phyloP scores from a whole-genome alignment of 2,797 vertebrate genomes.

The Nasua narica region DNA sequence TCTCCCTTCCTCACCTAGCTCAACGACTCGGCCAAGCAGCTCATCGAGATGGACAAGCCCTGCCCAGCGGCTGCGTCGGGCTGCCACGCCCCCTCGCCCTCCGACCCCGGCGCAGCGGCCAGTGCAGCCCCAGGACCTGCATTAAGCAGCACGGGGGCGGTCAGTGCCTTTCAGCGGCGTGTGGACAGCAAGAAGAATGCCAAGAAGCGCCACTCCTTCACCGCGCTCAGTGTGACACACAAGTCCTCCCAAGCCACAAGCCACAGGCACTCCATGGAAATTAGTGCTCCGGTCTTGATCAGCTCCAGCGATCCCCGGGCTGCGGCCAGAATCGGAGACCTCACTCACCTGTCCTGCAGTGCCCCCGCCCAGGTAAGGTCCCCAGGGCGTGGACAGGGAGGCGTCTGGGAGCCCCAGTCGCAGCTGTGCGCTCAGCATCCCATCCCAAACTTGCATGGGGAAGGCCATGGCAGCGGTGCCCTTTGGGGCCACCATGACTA shows the following conservation, averaged over 20 bases:
- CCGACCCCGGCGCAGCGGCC: conserved; percentile 83
- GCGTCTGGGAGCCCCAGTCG: neutral
- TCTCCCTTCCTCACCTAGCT: conserved; percentile 83
- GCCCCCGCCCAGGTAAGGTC: conserved; percentile 87
- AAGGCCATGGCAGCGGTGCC: neutral
- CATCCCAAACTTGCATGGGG: neutral
- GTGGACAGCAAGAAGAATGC: conserved; percentile 96
- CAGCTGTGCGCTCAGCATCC: neutral
- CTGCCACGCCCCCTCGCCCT: conserved; percentile 77
- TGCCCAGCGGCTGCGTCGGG: conserved; percentile 72
- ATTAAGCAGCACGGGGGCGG: conserved; percentile 82
- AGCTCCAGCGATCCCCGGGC: conserved; percentile 97
- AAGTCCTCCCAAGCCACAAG: conserved; percentile 91
- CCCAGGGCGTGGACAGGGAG: neutral
- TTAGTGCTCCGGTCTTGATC: conserved; percentile 96
- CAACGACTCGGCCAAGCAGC: conserved; percentile 96
- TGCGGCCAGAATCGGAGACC: conserved; percentile 91
- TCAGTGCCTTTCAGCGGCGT: conserved; percentile 86
- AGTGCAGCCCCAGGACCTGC: conserved; percentile 82
- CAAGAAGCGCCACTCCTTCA: conserved; percentile 99
- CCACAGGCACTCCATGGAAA: conserved; percentile 99
- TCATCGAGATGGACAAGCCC: conserved; percentile 97
- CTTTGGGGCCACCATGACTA: neutral
- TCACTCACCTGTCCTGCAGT: conserved; percentile 87
- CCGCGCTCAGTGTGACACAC: conserved; percentile 96